Evolutionary conservation across 2,888 invertebrate genomes (phyloP).

Genomic region (Drosophila incognita): DNA sequence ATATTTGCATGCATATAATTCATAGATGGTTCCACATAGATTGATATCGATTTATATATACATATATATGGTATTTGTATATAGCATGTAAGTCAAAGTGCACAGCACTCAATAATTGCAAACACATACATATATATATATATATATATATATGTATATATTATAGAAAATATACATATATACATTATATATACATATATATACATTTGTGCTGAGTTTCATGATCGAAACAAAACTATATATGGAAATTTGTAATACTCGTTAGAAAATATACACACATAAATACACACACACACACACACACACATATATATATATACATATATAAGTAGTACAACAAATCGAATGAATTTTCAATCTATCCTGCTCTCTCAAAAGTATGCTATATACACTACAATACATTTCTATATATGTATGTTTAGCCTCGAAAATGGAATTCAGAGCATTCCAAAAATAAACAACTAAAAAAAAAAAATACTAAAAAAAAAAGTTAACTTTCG

Average conservation of each 20-base stretch:
- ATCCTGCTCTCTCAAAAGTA: constrained; percentile 24
- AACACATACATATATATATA: constrained; percentile 8
- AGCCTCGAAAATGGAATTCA: neutral
- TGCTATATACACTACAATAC: constrained; percentile 9
- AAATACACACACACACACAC: neutral
- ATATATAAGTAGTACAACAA: constrained; percentile 1
- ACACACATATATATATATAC: neutral
- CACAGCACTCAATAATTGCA: constrained; percentile 36
- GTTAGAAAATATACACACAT: neutral
- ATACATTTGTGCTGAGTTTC: constrained; percentile 7
- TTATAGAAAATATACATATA: constrained; percentile 13
- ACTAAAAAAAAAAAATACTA: neutral
- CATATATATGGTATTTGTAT: constrained; percentile 48
- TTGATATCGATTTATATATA: constrained; percentile 42
- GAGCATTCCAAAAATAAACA: neutral
- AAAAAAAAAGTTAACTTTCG: neutral
- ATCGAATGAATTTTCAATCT: neutral
- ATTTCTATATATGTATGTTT: neutral
- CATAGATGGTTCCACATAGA: constrained; percentile 22
- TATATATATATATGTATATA: constrained; percentile 2
- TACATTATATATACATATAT: neutral
- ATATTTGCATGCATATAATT: constrained; percentile 34
- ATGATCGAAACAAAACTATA: constrained; percentile 9
- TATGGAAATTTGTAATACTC: constrained; percentile 12
- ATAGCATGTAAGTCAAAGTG: constrained; percentile 39